Evolutionary conservation across 2,888 invertebrate genomes (phyloP), one percentile per base, ranked within the genome.

Genomic region (Kuschelorhynchus macadamiae): DNA sequence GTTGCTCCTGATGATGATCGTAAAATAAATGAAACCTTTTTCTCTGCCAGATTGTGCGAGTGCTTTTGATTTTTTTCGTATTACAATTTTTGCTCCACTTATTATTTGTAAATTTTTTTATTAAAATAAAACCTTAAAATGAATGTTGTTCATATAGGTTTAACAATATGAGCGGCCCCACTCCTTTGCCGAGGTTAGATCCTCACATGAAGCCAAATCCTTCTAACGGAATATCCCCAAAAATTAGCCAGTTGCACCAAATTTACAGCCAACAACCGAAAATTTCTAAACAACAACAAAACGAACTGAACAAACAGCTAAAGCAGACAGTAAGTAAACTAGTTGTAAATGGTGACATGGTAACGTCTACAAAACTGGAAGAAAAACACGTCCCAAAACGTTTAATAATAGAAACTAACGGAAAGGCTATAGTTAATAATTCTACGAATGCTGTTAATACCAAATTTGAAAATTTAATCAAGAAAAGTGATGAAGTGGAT

Each of bases 241-340:
- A 63, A 57, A 68, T 68, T 21, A 68, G 62, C 21, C 67, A 67
- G 25, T 33, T 67, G 9, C 62, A 53, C 12, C 52, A 68, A 36
- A 16, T 68, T 1, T 68, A 68, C 33, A 57, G 36, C 2, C 60
- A 61, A 17, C 9, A 46, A 33, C 59, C 56, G 12, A 25, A 47
- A 25, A 18, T 14, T 1, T 25, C 47, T 8, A 65, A 64, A 33
- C 39, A 65, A 20, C 55, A 65, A 16, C 60, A 65, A 49, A 53
- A 65, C 25, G 69, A 69, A 25, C 25, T 65, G 14, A 65, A 64
- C 11, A 61, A 30, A 12, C 16, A 67, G 55, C 39, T 55, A 33
- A 60, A 60, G 47, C 59, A 49, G 8, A 5, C 30, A 9, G 42
- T 25, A 41, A 14, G 17, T 18, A 25, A 50, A 30, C 12, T 30